phyloP scores from a whole-genome alignment of 2,888 invertebrate genomes.

The Troglohyphantes excavatus region DNA sequence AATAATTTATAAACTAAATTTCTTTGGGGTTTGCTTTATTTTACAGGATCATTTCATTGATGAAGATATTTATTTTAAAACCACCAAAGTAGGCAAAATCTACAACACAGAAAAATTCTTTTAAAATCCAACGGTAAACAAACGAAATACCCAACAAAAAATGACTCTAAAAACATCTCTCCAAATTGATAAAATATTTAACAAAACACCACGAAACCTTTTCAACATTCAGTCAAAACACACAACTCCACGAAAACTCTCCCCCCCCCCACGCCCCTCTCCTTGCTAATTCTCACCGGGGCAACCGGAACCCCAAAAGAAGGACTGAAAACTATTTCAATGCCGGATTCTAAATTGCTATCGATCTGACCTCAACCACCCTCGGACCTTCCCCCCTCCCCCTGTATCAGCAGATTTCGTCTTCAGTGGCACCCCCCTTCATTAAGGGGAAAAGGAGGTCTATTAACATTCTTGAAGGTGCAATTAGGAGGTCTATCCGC shows the following conservation, averaged over 20 bases:
- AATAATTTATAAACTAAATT: too few relatives aligned
- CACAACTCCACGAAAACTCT: too few relatives aligned
- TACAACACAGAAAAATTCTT: too few relatives aligned
- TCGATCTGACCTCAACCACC: slow-evolving; percentile 28
- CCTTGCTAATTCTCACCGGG: neutral
- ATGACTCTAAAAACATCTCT: too few relatives aligned
- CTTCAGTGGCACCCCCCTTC: slow-evolving; percentile 27
- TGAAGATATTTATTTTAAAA: too few relatives aligned
- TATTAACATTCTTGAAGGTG: slow-evolving; percentile 48
- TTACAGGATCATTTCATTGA: too few relatives aligned
- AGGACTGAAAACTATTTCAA: slow-evolving; percentile 20
- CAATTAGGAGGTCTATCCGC: slow-evolving; percentile 42
- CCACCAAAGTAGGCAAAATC: too few relatives aligned
- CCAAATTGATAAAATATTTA: too few relatives aligned
- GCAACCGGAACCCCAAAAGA: neutral
- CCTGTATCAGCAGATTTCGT: slow-evolving; percentile 33
- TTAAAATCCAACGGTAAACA: too few relatives aligned
- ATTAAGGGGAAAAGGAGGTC: slow-evolving; percentile 38
- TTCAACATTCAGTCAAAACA: neutral
- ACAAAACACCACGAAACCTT: neutral
- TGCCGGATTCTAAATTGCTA: slow-evolving; percentile 32
- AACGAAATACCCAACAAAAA: too few relatives aligned
- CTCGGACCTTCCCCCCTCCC: neutral
- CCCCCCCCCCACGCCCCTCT: neutral
- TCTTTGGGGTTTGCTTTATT: too few relatives aligned